phyloP scores from a whole-genome alignment of 2,888 invertebrate genomes.

The Luperina nickerlii region DNA sequence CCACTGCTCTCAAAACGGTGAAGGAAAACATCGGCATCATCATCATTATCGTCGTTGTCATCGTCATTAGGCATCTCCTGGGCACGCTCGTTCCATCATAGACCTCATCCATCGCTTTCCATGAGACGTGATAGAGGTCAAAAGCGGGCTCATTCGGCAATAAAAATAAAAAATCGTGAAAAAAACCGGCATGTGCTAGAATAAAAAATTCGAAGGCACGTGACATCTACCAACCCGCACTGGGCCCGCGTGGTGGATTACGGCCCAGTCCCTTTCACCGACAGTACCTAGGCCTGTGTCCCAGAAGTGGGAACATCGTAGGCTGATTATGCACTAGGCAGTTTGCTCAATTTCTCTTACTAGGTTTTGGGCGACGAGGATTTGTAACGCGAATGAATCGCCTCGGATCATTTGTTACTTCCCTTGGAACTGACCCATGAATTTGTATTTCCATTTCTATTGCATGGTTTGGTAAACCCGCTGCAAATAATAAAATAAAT shows the following conservation, averaged over 20 bases:
- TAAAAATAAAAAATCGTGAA: not conserved
- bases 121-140: too few relatives aligned
- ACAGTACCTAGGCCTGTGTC: not conserved
- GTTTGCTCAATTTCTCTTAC: slow-evolving; percentile 16
- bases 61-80: too few relatives aligned
- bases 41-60: too few relatives aligned
- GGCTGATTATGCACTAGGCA: not conserved
- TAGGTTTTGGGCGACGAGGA: slow-evolving; percentile 6
- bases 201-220: not conserved
- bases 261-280: not conserved
- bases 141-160: too few relatives aligned
- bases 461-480: slow-evolving; percentile 77
- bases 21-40: not conserved
- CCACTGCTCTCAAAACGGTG: not conserved
- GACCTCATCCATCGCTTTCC: too few relatives aligned
- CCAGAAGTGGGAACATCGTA: not conserved
- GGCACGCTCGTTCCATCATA: too few relatives aligned
- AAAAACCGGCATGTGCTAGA: not conserved
- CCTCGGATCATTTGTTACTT: slow-evolving; percentile 19
- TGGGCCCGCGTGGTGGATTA: not conserved
- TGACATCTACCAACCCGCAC: not conserved
- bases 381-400: slow-evolving; percentile 32
- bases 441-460: slow-evolving; percentile 81
- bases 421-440: slow-evolving; percentile 40
- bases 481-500: slow-evolving; percentile 67